phyloP scores from a whole-genome alignment of 2,113 vertebrate genomes.

The Callipepla californica region DNA sequence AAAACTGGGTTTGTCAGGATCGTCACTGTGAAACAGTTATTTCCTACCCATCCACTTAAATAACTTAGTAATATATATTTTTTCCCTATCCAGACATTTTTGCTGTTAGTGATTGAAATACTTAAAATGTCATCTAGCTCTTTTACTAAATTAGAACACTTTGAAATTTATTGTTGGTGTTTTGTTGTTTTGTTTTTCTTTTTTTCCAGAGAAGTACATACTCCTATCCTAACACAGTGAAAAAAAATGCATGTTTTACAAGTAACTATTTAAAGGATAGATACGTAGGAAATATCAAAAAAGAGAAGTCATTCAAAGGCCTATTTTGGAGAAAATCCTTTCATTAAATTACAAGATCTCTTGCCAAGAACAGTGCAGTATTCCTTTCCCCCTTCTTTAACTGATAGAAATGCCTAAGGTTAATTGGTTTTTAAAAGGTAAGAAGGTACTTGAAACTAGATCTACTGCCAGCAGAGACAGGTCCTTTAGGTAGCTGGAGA shows the following conservation, averaged over 20 bases:
- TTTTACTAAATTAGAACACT: not conserved
- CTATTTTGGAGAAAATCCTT: conserved; percentile 15
- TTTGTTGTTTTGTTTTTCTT: not conserved
- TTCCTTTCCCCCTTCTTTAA: conserved; percentile 3
- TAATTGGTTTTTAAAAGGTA: conserved; percentile 70
- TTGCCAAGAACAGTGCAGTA: not conserved
- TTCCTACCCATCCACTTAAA: not conserved
- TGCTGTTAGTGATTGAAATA: conserved; percentile 1
- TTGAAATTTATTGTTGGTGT: not conserved
- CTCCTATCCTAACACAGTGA: not conserved
- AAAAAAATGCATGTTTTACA: not conserved
- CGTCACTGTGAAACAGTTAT: not conserved
- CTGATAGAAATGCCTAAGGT: conserved; percentile 35
- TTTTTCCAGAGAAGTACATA: not conserved
- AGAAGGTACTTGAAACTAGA: conserved; percentile 68
- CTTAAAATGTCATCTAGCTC: not conserved
- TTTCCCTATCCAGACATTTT: not conserved
- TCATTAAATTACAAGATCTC: not conserved
- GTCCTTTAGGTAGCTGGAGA: conserved; percentile 63
- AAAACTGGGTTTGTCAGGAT: not conserved
- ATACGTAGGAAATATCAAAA: not conserved
- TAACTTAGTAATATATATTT: not conserved
- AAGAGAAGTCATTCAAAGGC: not conserved
- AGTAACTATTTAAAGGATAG: not conserved
- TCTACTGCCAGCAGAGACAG: conserved; percentile 23